Evolutionary conservation across 1,140 invertebrate genomes (phyloP), one percentile per base, ranked within the genome.

Genomic region (Zaprionus nigranus): DNA sequence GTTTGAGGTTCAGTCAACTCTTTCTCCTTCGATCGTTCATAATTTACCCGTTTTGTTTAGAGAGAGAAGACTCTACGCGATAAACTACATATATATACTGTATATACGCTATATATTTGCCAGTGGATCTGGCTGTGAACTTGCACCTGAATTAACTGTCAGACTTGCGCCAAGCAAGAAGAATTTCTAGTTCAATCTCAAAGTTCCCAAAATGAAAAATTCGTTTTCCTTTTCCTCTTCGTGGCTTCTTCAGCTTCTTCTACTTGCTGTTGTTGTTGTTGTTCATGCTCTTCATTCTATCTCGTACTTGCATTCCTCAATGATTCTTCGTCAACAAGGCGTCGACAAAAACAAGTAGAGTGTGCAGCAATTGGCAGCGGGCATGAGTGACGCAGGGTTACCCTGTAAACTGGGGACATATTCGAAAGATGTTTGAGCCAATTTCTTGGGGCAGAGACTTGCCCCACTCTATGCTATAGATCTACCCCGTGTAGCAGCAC

Each of bases 281-380:
- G 43, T 49, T 49, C n/a, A n/a, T n/a, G n/a, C 7, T 49, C 13
- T 51, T 51, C 20, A 17, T 43, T 43, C 40, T 43, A 43, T 17
- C 40, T 20, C 22, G 24, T 9, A 40, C 63, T 22, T 36, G 30
- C 56, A 36, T 51, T 51, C 60, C 20, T 49, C 71, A 74, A 74
- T 74, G 71, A 74, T 67, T 60, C 11, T 60, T 73, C 57, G 57
- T 65, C 69, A 66, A 66, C 54, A 66, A 66, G 53, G 38, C 63
- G 65, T 67, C 36, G 59, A 74, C 46, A 73, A 30, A 60, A 62
- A 62, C 54, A 69, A 51, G 46, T 24, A 9, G 38, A 40, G 38
- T n/a, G 12, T 13, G 38, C 38, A 13, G 38, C 38, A 11, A 11
- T 34, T 34, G 30, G 9, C 38, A 40, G 40, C 7, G 40, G 15